These are phyloP conservation scores for Vulpes ferrilata DNA, from an alignment of 2,113 vertebrate species.

Conservation along the genomic window DNA sequence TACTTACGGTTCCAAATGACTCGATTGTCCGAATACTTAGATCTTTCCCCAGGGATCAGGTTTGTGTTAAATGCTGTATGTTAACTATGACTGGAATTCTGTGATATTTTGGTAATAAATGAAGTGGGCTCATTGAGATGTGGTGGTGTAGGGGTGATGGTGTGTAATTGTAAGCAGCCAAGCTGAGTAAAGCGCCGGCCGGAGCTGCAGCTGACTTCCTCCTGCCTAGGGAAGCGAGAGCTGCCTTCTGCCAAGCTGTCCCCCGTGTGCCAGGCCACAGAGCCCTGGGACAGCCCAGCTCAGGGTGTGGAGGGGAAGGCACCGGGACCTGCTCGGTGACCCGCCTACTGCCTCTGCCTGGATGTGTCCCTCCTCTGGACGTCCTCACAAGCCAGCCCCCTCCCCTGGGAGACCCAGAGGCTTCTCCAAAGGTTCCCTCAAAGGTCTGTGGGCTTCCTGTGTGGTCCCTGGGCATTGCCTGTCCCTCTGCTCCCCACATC, in stretches of 20 bases:
- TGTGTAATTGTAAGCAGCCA: constrained; percentile 63
- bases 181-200: not conserved
- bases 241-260: not conserved
- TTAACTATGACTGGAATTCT: constrained; percentile 82
- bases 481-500: not conserved
- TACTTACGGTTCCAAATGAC: constrained; percentile 61
- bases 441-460: not conserved
- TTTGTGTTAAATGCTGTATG: constrained; percentile 81
- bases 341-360: not conserved
- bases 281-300: not conserved
- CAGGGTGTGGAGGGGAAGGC: not conserved
- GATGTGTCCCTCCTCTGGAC: not conserved
- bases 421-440: not conserved
- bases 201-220: not conserved
- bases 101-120: constrained; percentile 83
- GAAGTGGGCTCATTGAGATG: constrained; percentile 75
- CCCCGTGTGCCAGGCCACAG: not conserved
- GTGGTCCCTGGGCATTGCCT: not conserved
- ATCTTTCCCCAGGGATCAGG: constrained; percentile 82
- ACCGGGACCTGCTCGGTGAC: too few species aligned
- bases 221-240: not conserved
- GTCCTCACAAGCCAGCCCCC: not conserved
- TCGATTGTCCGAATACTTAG: constrained; percentile 66
- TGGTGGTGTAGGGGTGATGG: constrained; percentile 66
- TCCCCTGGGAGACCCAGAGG: not conserved